phyloP scores from a whole-genome alignment of 2,113 vertebrate species.

The Nyctibius bracteatus region DNA sequence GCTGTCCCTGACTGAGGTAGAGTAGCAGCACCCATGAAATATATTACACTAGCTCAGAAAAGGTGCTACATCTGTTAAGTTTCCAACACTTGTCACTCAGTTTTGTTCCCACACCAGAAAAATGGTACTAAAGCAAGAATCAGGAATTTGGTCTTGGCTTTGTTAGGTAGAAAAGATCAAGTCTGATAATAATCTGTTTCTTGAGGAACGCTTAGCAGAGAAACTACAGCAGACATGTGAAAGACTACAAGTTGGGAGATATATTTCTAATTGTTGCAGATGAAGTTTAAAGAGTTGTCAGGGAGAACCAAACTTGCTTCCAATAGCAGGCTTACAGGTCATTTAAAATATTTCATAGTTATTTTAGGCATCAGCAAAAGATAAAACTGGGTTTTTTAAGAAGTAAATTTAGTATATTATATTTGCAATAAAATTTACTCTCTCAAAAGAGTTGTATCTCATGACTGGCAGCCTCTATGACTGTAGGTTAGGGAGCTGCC shows the following conservation, averaged over 20 bases:
- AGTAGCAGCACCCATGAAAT: neutral
- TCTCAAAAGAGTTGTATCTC: neutral
- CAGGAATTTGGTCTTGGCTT: neutral
- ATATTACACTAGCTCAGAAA: neutral
- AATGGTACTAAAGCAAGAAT: neutral
- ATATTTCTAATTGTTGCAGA: neutral
- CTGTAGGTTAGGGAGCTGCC: neutral
- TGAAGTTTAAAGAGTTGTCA: neutral
- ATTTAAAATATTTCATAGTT: neutral
- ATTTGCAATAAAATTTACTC: neutral
- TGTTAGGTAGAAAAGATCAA: neutral
- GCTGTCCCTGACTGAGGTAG: neutral
- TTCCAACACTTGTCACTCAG: neutral
- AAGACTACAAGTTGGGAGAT: neutral
- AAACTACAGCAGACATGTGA: neutral
- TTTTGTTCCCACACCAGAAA: neutral
- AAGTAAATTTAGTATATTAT: neutral
- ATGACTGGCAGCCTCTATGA: neutral
- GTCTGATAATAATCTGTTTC: neutral
- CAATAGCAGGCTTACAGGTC: neutral
- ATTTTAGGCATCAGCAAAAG: neutral
- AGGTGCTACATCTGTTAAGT: neutral
- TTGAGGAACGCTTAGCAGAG: neutral
- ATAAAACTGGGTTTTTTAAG: accelerated
- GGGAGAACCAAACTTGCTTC: neutral